Evolutionary conservation across 1,140 invertebrate species (phyloP), one percentile per base, ranked within the genome.

Genomic region (Meloidogyne chitwoodi): DNA sequence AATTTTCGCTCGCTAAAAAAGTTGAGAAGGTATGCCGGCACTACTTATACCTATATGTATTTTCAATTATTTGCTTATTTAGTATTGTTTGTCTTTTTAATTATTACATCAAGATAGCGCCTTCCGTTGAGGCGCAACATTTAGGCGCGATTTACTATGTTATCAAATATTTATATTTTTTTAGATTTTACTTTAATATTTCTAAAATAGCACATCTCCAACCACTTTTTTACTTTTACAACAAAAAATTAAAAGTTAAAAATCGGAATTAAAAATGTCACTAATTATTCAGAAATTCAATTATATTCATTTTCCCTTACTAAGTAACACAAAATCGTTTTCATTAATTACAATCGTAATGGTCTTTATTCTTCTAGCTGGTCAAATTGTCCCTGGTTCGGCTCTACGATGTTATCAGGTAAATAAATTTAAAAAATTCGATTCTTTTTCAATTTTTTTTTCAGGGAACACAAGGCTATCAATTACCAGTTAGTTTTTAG

Each of bases 401-500:
- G 71, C 48, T 1, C 14, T 73, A 22, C 16, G 38, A 56, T 73
- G 71, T 22, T 73, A 61, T 63, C 71, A 73, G 26, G 71, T 67
- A 31, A 64, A 31, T 1, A 22, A 1, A 27, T 31, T 24, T n/a
- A 62, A 16, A 31, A 34, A 2, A 22, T 31, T 56, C 6, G 6
- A 56, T n/a, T 19, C 19, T 56, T 56, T 56, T 38, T 38, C 29
- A 56, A 56, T 8, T 56, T n/a, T 14, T 41, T 41, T 10, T 56
- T 56, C 5, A 56, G 48, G 48, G 48, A 56, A 56, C 48, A 56
- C 48, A 56, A 56, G n/a, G 19, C 1, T 56, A n/a, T 56, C 48
- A 56, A 56, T 22, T 56, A n/a, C 19, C 44, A 4, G 44, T 48
- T 19, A 19, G 16, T 48, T 48, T 12, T 48, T 48, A 19, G 44